Evolutionary conservation across 2,113 vertebrate genomes (phyloP), one percentile per base, ranked within the genome.

Genomic region (Numenius arquata): DNA sequence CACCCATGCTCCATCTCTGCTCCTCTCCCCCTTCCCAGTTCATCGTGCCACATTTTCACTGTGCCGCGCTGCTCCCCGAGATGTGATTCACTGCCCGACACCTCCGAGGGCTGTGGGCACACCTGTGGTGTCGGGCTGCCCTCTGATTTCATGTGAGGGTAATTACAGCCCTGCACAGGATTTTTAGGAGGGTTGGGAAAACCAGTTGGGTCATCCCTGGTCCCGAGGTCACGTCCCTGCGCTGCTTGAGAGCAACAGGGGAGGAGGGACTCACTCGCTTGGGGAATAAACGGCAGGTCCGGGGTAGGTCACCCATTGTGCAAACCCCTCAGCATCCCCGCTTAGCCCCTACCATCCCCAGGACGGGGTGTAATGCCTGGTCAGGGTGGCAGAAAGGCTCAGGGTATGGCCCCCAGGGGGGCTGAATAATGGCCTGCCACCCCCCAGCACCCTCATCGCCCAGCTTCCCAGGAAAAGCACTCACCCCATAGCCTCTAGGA

Each of bases 1-100:
- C 18, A 5, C 17, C 19, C 1, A 2, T 2, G 2, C 21, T 40
- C 43, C 50, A 34, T 45, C 63, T 87, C 30, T 4, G 0, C 5
- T 83, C 21, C 40, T 61, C 15, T 48, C 14, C 45, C 23, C 6
- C 6, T 34, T 68, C 55, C 34, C 1, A 0, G 26, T 58, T 55
- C 1, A 0, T 74, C 1, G 0, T 2, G 1, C 43, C 26, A 27
- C 30, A 3, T 81, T 21, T 7, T 15, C 0, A 0, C 38, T 27
- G 26, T 59, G 38, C 55, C 1, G 0, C 0, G 0, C 22, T 62
- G 58, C 45, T 77, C 17, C 36, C 34, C 3, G 0, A 56, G 59
- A 62, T 0, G 3, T 79, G 53, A 85, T 68, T 87, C 75, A 50
- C 48, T 65, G 40, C 43, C 62, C 2, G 0, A 47, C 30, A 68